phyloP scores from a whole-genome alignment of 2,113 vertebrate genomes.

The Sigmodon hispidus region DNA sequence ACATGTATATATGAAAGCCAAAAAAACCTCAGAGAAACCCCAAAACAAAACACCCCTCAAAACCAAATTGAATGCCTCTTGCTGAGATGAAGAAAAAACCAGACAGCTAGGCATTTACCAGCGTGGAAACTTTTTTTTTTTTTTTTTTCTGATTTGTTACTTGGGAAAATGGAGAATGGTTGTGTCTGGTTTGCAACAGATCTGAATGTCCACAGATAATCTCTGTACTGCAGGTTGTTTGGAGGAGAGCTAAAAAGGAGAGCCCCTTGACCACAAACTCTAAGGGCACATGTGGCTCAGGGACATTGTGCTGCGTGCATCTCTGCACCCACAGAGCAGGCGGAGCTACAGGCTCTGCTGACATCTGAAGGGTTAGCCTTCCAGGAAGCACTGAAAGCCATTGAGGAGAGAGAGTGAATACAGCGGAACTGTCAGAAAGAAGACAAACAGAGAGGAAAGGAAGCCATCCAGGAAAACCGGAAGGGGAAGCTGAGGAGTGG shows the following conservation, averaged over 20 bases:
- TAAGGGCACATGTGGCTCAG: background rate
- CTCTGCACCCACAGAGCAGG: background rate
- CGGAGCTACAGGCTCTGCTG: background rate
- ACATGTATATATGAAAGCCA: background rate
- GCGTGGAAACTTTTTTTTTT: background rate
- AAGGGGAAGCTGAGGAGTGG: background rate
- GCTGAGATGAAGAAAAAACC: background rate
- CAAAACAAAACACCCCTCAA: too few relatives aligned
- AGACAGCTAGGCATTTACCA: constrained; percentile 22
- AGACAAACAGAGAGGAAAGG: constrained; percentile 19
- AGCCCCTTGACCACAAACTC: background rate
- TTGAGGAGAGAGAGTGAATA: background rate
- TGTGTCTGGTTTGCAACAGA: background rate
- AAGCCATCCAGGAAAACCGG: background rate
- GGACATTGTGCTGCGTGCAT: background rate
- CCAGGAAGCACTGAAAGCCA: background rate
- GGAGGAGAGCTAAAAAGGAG: background rate
- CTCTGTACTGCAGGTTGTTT: background rate
- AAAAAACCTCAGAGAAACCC: too few relatives aligned
- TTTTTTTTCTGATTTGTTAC: background rate
- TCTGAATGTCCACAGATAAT: background rate
- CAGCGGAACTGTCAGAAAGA: background rate
- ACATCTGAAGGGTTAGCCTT: background rate
- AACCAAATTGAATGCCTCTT: constrained; percentile 3
- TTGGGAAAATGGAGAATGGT: constrained; percentile 19